A percentile compares a stretch with the other conserved stretches of the same genome.
phyloP scores from a whole-genome alignment of 2,113 vertebrate species.

The Melanerpes formicivorus region DNA sequence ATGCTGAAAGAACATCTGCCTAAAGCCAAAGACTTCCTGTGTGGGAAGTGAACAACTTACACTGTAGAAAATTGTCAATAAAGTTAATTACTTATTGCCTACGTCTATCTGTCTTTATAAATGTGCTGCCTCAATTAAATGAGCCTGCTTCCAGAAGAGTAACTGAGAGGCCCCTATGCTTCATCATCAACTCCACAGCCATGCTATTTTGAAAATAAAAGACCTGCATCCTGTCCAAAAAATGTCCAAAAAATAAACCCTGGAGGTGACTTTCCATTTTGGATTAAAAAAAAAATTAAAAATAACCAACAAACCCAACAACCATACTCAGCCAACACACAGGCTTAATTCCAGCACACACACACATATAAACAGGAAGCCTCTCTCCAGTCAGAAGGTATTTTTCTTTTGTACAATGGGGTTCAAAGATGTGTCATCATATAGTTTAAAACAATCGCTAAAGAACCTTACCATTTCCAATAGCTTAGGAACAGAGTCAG shows the following conservation, averaged over 20 bases:
- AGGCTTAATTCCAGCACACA: conserved; percentile 71
- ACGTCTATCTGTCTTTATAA: conserved; percentile 11
- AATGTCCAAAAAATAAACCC: conserved; percentile 60
- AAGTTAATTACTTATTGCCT: conserved; percentile 46
- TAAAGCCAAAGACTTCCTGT: conserved; percentile 10
- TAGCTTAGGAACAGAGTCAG: conserved; percentile 15
- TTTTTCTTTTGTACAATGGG: conserved; percentile 74
- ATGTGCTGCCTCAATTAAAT: background rate
- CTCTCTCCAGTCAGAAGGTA: conserved; percentile 72
- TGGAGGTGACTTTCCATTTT: conserved; percentile 51
- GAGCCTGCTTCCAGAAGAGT: background rate
- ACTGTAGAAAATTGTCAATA: conserved; percentile 38
- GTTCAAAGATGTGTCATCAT: conserved; percentile 77
- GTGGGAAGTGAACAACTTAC: conserved; percentile 28
- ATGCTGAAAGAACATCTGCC: conserved; percentile 41
- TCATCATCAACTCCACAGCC: conserved; percentile 28
- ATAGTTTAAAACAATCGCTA: conserved; percentile 68
- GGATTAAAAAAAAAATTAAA: conserved; percentile 9
- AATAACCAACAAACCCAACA: background rate
- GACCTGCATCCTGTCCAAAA: conserved; percentile 68
- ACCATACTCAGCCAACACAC: conserved; percentile 21
- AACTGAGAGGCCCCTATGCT: conserved; percentile 26
- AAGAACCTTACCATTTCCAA: conserved; percentile 38
- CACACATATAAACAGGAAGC: conserved; percentile 77
- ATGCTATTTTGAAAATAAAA: conserved; percentile 63